Evolutionary conservation across 2,113 vertebrate species (phyloP), one percentile per base, ranked within the genome.

Genomic region (Bettongia penicillata): DNA sequence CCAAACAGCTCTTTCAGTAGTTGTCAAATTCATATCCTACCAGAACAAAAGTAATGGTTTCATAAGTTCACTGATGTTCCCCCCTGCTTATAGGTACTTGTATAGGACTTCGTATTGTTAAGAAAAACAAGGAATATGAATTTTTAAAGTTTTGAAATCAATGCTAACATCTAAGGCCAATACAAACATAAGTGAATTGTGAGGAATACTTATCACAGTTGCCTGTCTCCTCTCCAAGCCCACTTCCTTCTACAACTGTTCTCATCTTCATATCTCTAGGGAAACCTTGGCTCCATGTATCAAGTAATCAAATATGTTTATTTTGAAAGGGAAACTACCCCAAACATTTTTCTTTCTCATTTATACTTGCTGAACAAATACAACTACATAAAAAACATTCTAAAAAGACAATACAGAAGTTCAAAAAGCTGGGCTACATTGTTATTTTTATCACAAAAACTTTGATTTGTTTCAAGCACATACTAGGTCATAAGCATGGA

Each of bases 151-250:
- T 53, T 94, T 84, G 96, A 97, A 96, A 92, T 95, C 96, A 94
- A 95, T 93, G 93, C 97, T 96, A 96, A 96, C 3, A 90, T 91
- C 68, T 93, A 92, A 37, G 94, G 94, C 96, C 98, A 98, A 97
- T 53, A 91, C 90, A 98, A 98, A 97, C 97, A 97, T 94, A 95
- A 96, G 89, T 84, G 90, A 96, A 97, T 96, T 97, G 97, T 98
- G 96, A 97, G 96, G 93, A 96, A 96, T 11, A 90, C 95, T 97
- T 97, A 97, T 95, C 96, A 95, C 51, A 93, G 52, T 53, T n/a
- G 53, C 90, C 96, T 95, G 50, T 96, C 96, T 95, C 95, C 53
- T 68, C 57, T 90, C 84, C 57, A 95, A 96, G 47, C 55, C 51
- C 89, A 95, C 89, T 97, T 97, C 96, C 97, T 96, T 92, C 89